Percentiles rank a stretch among this genome's conserved stretches.
phyloP scores from a whole-genome alignment of 64 coral and sea anemone species.

The Cladopsammia gracilis region DNA sequence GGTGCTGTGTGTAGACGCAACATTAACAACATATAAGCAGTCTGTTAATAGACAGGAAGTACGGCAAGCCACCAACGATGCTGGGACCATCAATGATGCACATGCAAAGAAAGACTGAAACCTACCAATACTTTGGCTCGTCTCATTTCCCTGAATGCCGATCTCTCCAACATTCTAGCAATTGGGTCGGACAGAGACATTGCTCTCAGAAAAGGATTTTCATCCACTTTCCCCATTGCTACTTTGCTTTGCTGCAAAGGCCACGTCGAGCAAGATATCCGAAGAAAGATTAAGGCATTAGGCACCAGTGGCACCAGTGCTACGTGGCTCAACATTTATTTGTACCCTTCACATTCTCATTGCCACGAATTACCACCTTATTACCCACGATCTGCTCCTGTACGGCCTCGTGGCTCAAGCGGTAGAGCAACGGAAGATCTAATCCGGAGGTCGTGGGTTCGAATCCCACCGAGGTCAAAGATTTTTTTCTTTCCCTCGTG shows the following conservation, averaged over 20 bases:
- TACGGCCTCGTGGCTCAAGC: too few species aligned
- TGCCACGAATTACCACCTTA: too few species aligned
- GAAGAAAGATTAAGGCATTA: not conserved
- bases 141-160: conserved; percentile 35
- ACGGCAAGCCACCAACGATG: conserved; percentile 46
- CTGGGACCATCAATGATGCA: conserved; percentile 59
- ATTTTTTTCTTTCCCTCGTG: too few species aligned
- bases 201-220: conserved; percentile 40
- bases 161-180: conserved; percentile 29
- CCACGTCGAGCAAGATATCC: conserved; percentile 12
- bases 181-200: conserved; percentile 51
- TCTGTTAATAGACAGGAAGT: conserved; percentile 37
- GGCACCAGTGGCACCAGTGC: too few species aligned
- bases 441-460: too few species aligned
- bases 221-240: not conserved
- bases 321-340: too few species aligned
- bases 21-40: conserved; percentile 56
- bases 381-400: too few species aligned
- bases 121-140: conserved; percentile 45
- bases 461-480: too few species aligned
- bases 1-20: conserved; percentile 27
- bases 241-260: conserved; percentile 1
- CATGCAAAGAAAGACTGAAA: conserved; percentile 33
- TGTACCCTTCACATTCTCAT: too few species aligned
- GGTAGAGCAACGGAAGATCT: too few species aligned